These are phyloP conservation scores for Meloe dianella DNA, from an alignment of 2,888 invertebrate species.

Conservation along the genomic window DNA sequence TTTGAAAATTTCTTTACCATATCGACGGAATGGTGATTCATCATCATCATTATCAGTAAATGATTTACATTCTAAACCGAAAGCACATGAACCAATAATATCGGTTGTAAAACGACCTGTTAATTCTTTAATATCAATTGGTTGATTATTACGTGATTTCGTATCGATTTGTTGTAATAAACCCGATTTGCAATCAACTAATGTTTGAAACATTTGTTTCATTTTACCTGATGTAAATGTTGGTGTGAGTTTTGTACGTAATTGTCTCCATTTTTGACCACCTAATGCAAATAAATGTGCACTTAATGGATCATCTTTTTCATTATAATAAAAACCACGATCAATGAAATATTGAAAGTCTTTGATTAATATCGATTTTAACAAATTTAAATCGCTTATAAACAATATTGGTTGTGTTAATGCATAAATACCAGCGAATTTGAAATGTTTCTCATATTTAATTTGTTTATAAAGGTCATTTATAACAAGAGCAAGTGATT, in stretches of 20 bases:
- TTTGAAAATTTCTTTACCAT: no score
- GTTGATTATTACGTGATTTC: no score
- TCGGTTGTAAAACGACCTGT: no score
- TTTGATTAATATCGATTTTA: constrained; percentile 43
- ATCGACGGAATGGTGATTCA: no score
- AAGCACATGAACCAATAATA: no score
- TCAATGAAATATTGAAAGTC: constrained; percentile 48
- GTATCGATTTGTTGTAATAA: no score
- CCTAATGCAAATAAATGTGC: constrained; percentile 43
- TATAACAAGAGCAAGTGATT: background rate
- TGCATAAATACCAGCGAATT: constrained; percentile 19
- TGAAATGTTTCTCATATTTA: constrained; percentile 12
- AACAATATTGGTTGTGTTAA: constrained; percentile 39
- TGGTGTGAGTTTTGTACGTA: constrained; percentile 58
- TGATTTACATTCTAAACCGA: no score
- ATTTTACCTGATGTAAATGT: no score
- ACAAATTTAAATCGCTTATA: constrained; percentile 42
- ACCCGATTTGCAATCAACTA: no score
- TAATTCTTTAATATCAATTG: no score
- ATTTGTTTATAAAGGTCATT: constrained; percentile 20
- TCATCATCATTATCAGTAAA: no score
- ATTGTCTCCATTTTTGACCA: constrained; percentile 46
- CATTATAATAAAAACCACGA: constrained; percentile 41
- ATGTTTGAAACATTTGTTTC: no score
- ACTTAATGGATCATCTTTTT: constrained; percentile 42